Base-by-base conservation (phyloP, 2,113 vertebrate species). In the Sylvilagus bachmani region DNA sequence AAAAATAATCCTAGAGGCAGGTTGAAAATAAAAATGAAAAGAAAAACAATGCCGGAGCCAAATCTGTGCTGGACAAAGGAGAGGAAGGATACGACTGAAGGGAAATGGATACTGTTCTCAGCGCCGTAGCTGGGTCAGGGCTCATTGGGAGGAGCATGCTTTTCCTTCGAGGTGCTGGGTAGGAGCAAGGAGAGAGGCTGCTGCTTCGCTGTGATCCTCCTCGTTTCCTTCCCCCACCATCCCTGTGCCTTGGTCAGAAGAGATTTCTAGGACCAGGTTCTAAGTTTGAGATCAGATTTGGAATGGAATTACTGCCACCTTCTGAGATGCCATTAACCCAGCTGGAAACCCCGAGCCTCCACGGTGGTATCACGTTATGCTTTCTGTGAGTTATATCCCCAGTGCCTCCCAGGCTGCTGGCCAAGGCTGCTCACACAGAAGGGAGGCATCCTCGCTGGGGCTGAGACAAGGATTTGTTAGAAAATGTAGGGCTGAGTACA, bases 1-100 rank as follows among this genome's bases (percentile, higher is more conserved):
- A 86, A 38, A 81, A 94, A 85, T 17, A 94, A 90, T 97, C 93
- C 73, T 91, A 83, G 53, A 95, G 66, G 38, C 89, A 96, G 61
- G 14, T 64, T 93, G 85, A 24, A 73, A 71, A 82, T 64, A 62
- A 79, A 53, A 29, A 27, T n/a, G 73, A 58, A 78, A 51, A 74
- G 49, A 24, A 22, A 95, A 64, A 27, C 91, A 92, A 82, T 80
- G 36, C 73, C 91, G 71, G 66, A 5, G 81, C 79, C 62, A 29
- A 93, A 86, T 84, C 64, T 94, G 66, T 94, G 67, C 49, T 73
- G 89, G 69, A 74, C 62, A 95, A 92, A 95, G 64, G 86, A 93
- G 51, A 25, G 16, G 90, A 96, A 95, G 90, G 53, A 55, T 79
- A 77, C 44, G 36, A 53, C 73, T 90, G 69, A n/a, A 92, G 70